These are phyloP conservation scores for Poeciliopsis paucimaculata DNA, from an alignment of 2,797 vertebrate species.

Conservation along the genomic window DNA sequence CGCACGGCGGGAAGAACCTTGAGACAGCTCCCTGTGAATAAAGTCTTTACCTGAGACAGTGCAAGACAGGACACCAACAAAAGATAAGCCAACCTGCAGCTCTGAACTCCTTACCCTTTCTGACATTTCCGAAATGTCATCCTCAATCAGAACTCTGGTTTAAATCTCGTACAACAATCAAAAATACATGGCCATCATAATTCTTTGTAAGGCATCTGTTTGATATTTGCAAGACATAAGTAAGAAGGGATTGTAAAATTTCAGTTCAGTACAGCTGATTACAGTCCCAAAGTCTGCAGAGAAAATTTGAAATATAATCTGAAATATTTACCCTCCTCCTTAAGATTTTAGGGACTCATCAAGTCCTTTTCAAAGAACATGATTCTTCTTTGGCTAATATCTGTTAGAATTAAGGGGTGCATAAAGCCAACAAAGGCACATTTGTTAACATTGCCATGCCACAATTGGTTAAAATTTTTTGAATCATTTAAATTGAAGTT, in stretches of 20 bases:
- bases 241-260: constrained; percentile 4
- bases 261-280: too few relatives aligned
- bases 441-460: neutral
- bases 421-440: neutral
- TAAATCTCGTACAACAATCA: constrained; percentile 46
- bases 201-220: constrained; percentile 46
- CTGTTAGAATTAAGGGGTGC: neutral
- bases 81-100: constrained; percentile 52
- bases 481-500: neutral
- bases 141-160: constrained; percentile 41
- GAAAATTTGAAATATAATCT: neutral
- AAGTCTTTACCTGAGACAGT: constrained; percentile 39
- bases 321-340: neutral
- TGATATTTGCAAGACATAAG: constrained; percentile 25
- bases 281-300: neutral
- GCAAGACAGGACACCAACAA: constrained; percentile 30
- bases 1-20: neutral
- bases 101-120: constrained; percentile 50
- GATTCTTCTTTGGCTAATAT: neutral
- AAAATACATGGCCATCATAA: constrained; percentile 34
- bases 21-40: constrained; percentile 14
- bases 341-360: neutral
- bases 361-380: neutral
- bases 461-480: neutral
- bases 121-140: constrained; percentile 71